phyloP scores from a whole-genome alignment of 2,113 vertebrate species.

The Chelonoidis abingdonii region DNA sequence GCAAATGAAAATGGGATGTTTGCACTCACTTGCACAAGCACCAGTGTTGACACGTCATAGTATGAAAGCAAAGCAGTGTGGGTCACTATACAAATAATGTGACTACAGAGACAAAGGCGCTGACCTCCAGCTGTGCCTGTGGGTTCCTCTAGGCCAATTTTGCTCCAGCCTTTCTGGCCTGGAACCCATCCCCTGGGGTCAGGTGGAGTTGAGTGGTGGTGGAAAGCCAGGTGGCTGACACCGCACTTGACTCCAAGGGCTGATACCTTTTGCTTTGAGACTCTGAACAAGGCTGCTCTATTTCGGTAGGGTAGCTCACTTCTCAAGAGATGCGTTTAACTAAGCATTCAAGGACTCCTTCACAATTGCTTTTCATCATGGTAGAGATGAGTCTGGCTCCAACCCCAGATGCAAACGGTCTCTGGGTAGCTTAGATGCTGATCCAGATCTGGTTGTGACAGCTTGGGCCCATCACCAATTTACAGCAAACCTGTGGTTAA shows the following conservation, averaged over 20 bases:
- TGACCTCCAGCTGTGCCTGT: background rate
- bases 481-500: background rate
- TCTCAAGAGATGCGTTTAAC: background rate
- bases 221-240: background rate
- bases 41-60: background rate
- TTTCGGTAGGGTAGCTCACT: background rate
- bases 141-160: background rate
- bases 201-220: background rate
- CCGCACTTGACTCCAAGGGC: background rate
- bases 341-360: background rate
- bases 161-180: background rate
- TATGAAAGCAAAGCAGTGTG: background rate
- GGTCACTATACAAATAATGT: background rate
- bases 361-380: background rate
- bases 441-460: background rate
- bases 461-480: background rate
- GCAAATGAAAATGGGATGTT: rapidly evolving
- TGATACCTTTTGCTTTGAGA: background rate
- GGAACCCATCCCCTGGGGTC: background rate
- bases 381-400: background rate
- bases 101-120: background rate
- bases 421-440: background rate
- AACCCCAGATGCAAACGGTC: background rate
- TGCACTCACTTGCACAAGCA: rapidly evolving
- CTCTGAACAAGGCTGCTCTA: background rate